Base-by-base conservation (phyloP, 2,113 vertebrate genomes). In the Embiotoca jacksoni region DNA sequence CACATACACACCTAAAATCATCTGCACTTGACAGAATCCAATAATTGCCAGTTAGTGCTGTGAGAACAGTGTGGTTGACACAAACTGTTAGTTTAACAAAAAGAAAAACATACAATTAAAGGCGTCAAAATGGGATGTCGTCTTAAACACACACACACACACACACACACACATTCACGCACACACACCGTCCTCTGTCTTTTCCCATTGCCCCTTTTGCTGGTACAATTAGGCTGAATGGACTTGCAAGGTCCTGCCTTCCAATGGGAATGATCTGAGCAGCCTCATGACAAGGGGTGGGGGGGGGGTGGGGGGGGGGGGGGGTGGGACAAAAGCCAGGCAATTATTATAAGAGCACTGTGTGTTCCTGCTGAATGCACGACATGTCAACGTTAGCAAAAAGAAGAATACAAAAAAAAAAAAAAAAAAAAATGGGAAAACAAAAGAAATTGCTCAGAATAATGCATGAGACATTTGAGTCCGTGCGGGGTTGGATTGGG, bases 401-500 rank as follows among this genome's bases (percentile, higher is more conserved):
- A 50, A 37, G 84, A 78, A 55, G 82, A 84, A 83, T 16, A 55
- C 3, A 6, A n/a, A 7, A 63, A 87, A 89, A 85, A 91, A 88
- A 57, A 14, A 8, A 64, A 88, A 90, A 85, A 91, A 88, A 86
- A 74, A 61, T 30, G 30, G 39, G 76, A 88, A 91, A 92, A 92
- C 88, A 92, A 93, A 93, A 84, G 88, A 88, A 91, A 91, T 80
- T 73, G 78, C 81, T 84, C 81, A 89, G 92, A 94, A 94, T 94
- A 94, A 94, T 93, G 87, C 89, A 93, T 92, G 92, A 94, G 91
- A 93, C 90, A 92, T 93, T 84, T 91, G 90, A 93, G 91, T 92
- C 90, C 46, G 68, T 69, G 80, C 73, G 49, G 78, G 82, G 80
- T 78, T 86, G 60, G 54, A 78, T 71, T 50, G 53, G 77, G 68